Percentiles rank a stretch among this genome's conserved stretches.
These are phyloP conservation scores for Drosophila teissieri DNA, from an alignment of 1,140 invertebrate species.

Conservation along the genomic window DNA sequence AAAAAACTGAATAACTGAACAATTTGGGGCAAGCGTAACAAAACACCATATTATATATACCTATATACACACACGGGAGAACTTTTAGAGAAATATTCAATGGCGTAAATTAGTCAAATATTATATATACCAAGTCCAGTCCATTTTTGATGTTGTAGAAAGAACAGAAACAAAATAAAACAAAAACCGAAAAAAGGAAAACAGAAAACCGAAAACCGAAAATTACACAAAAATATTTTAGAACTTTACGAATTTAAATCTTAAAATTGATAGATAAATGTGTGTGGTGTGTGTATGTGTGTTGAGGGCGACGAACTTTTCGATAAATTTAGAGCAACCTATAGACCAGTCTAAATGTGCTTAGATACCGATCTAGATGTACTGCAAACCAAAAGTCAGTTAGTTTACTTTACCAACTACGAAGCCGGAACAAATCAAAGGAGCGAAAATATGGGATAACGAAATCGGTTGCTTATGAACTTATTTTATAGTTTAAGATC, in stretches of 20 bases:
- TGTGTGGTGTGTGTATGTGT: slow-evolving; percentile 7
- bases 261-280: slow-evolving; percentile 22
- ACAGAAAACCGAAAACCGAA: slow-evolving; percentile 26
- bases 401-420: slow-evolving; percentile 65
- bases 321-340: slow-evolving; percentile 44
- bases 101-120: slow-evolving; percentile 44
- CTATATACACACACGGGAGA: slow-evolving; percentile 49
- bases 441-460: slow-evolving; percentile 34
- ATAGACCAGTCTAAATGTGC: slow-evolving; percentile 67
- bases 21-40: slow-evolving; percentile 40
- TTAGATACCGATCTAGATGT: slow-evolving; percentile 42
- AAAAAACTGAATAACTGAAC: slow-evolving; percentile 43
- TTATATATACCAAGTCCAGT: slow-evolving; percentile 56
- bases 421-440: slow-evolving; percentile 14
- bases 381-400: slow-evolving; percentile 55
- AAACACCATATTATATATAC: slow-evolving; percentile 54
- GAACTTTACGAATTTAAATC: slow-evolving; percentile 71
- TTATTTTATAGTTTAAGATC: slow-evolving; percentile 48
- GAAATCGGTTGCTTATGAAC: slow-evolving; percentile 70
- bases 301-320: slow-evolving; percentile 28
- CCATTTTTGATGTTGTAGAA: slow-evolving; percentile 79
- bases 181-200: not conserved
- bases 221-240: slow-evolving; percentile 33
- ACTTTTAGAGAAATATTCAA: slow-evolving; percentile 75
- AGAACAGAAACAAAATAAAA: slow-evolving; percentile 18